Evolutionary conservation across 2,113 vertebrate species (phyloP).

Genomic region (Upupa epops): DNA sequence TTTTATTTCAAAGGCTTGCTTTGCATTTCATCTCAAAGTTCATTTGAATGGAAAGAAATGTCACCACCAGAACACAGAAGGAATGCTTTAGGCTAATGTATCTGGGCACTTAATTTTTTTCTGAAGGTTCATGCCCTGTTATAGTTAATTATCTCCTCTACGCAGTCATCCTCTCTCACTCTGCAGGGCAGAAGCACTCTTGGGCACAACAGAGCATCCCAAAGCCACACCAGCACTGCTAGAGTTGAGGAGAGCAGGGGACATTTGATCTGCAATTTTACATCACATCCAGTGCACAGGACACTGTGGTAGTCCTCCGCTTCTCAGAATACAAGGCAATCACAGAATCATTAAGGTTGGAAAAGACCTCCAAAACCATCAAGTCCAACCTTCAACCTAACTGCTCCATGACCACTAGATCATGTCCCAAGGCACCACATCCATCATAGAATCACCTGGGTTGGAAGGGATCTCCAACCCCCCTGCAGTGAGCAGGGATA

Average conservation of each 20-base stretch:
- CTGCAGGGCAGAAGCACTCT: rapidly evolving
- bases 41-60: background rate
- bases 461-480: too few relatives aligned
- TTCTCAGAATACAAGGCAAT: too few relatives aligned
- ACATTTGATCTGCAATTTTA: background rate
- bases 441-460: too few relatives aligned
- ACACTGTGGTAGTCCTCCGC: rapidly evolving
- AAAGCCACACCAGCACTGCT: background rate
- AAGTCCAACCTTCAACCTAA: too few relatives aligned
- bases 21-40: background rate
- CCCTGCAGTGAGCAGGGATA: too few relatives aligned
- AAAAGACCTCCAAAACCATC: too few relatives aligned
- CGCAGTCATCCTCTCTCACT: rapidly evolving
- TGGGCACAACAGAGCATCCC: background rate
- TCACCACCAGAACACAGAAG: background rate
- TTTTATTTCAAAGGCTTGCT: background rate
- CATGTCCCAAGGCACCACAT: too few relatives aligned
- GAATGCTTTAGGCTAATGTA: background rate
- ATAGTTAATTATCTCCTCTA: background rate
- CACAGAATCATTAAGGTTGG: too few relatives aligned
- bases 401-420: too few relatives aligned
- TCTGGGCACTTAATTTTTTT: rapidly evolving
- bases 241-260: background rate
- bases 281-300: rapidly evolving
- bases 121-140: background rate